Conservation (phyloP, 2,888 invertebrate species). For the Apocheima hispidaria region DNA sequence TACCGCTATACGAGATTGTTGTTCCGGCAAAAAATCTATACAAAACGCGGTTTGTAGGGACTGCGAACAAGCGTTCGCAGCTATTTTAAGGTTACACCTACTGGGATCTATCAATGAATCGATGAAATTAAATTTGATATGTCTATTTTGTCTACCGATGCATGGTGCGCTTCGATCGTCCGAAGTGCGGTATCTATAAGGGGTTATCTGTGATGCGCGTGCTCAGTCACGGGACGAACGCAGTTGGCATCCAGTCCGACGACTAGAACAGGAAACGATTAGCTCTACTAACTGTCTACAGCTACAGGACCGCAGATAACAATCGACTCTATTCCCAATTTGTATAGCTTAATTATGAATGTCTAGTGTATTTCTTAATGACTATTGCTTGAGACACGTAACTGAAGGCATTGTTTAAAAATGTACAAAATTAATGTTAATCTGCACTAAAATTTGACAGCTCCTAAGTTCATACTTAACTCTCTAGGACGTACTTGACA, state of each 20-base stretch:
- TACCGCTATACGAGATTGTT: too few species aligned
- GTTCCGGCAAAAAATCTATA: too few species aligned
- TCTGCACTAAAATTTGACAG: too few species aligned
- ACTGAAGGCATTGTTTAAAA: not conserved
- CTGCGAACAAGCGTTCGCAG: too few species aligned
- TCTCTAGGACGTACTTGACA: too few species aligned
- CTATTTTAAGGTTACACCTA: too few species aligned
- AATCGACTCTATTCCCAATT: not conserved
- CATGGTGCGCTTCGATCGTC: too few species aligned
- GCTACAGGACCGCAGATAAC: not conserved
- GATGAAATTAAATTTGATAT: not conserved
- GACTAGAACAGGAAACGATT: conserved; percentile 44
- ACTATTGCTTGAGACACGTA: conserved; percentile 3
- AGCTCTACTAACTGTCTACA: conserved; percentile 1
- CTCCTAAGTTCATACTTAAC: too few species aligned
- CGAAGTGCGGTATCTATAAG: not conserved
- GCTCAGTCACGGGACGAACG: conserved; percentile 30
- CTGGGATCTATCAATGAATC: too few species aligned
- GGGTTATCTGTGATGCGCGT: too few species aligned
- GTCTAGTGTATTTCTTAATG: not conserved
- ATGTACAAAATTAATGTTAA: conserved; percentile 1
- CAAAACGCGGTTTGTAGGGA: too few species aligned
- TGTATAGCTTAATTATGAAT: conserved; percentile 8
- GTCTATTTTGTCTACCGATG: not conserved
- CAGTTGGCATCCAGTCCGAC: conserved; percentile 52